Evolutionary conservation across 1,140 invertebrate species (phyloP).

Genomic region (Planococcus citri): DNA sequence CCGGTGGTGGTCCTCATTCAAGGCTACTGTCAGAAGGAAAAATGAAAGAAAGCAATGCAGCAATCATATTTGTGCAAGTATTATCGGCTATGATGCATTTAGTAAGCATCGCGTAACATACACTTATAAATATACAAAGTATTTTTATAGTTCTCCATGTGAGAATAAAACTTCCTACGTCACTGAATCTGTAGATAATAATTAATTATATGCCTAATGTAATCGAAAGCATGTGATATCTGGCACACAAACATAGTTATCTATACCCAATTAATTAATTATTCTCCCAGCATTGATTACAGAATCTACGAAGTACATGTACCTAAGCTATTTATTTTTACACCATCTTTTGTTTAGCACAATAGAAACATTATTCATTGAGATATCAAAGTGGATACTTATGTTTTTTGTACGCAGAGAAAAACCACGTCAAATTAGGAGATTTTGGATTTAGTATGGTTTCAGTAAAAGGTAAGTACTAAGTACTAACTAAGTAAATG

Average conservation of each 20-base stretch:
- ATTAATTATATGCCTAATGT: too few relatives aligned
- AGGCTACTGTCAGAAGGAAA: constrained; percentile 67
- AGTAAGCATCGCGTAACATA: constrained; percentile 41
- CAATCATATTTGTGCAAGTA: constrained; percentile 62
- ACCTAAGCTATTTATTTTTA: too few relatives aligned
- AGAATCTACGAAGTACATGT: too few relatives aligned
- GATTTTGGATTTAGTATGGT: constrained; percentile 68
- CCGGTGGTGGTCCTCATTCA: constrained; percentile 72
- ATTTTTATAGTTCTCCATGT: neutral
- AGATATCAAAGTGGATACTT: constrained; percentile 82
- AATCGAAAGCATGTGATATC: too few relatives aligned
- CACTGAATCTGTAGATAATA: too few relatives aligned
- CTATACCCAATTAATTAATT: too few relatives aligned
- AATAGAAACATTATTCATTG: constrained; percentile 67
- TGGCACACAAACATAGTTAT: too few relatives aligned
- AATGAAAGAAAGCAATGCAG: constrained; percentile 55
- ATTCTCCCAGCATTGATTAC: too few relatives aligned
- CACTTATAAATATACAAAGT: too few relatives aligned
- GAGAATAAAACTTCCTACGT: neutral
- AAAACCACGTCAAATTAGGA: constrained; percentile 47
- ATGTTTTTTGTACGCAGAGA: constrained; percentile 52
- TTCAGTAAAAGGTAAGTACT: constrained; percentile 27
- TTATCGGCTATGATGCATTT: constrained; percentile 69
- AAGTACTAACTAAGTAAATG: too few relatives aligned
- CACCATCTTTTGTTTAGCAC: constrained; percentile 41